phyloP scores from a whole-genome alignment of 2,113 vertebrate species.

The Chionodraco myersi region DNA sequence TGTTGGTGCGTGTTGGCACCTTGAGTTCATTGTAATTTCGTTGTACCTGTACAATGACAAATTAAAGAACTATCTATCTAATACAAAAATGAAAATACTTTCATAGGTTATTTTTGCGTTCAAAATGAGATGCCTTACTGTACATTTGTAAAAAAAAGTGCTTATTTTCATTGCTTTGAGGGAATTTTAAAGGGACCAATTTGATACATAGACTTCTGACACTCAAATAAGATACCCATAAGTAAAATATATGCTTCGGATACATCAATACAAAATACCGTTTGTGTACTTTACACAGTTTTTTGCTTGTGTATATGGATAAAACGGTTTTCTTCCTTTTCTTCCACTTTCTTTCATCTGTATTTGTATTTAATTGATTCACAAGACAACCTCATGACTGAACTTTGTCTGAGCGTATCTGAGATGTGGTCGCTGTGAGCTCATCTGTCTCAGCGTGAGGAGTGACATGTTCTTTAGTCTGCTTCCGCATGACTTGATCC shows the following conservation, averaged over 20 bases:
- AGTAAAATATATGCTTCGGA: neutral
- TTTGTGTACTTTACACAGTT: too few relatives aligned
- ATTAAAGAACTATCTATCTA: too few relatives aligned
- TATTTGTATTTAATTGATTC: neutral
- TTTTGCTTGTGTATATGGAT: too few relatives aligned
- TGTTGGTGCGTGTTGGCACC: too few relatives aligned
- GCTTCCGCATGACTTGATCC: slow-evolving; percentile 4
- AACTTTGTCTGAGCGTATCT: neutral
- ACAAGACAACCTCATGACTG: neutral
- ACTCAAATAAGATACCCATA: neutral
- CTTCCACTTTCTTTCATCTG: neutral
- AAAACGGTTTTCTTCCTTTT: neutral
- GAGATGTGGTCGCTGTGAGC: neutral
- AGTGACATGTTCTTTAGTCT: neutral
- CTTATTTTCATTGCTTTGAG: too few relatives aligned
- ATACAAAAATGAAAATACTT: too few relatives aligned
- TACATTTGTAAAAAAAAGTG: too few relatives aligned
- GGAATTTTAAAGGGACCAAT: neutral
- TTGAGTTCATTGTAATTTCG: too few relatives aligned
- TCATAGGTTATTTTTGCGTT: too few relatives aligned
- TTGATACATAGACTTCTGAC: neutral
- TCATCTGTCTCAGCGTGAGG: neutral
- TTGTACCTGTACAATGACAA: too few relatives aligned
- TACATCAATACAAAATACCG: too few relatives aligned
- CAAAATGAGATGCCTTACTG: too few relatives aligned